Conservation (phyloP, 2,113 vertebrate species). For the Vidua macroura region DNA sequence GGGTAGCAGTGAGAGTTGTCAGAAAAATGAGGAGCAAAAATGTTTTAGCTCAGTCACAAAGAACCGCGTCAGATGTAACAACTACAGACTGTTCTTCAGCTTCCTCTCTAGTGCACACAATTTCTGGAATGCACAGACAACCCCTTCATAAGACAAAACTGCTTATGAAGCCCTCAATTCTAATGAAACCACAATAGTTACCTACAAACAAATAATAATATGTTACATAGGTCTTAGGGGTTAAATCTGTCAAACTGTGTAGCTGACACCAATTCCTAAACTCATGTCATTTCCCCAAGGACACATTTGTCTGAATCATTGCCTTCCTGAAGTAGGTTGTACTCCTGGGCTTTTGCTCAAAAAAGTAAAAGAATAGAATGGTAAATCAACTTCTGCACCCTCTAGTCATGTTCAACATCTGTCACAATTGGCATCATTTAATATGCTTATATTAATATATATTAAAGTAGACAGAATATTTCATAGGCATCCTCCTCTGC, state of each 20-base stretch:
- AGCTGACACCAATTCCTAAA: not conserved
- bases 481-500: not conserved
- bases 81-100: not conserved
- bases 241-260: not conserved
- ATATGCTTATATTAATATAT: not conserved
- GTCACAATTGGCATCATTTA: not conserved
- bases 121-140: not conserved
- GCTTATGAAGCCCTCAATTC: not conserved
- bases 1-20: not conserved
- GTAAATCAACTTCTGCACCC: not conserved
- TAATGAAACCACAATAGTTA: not conserved
- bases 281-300: not conserved
- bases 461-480: not conserved
- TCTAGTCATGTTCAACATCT: not conserved
- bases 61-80: not conserved
- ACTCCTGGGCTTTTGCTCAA: not conserved
- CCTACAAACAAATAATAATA: not conserved
- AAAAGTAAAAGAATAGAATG: not conserved
- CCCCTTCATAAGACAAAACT: not conserved
- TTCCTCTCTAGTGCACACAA: not conserved
- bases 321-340: not conserved
- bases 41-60: not conserved
- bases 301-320: not conserved
- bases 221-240: not conserved
- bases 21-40: not conserved